phyloP scores from a whole-genome alignment of 2,113 vertebrate species.

The Thymallus thymallus region DNA sequence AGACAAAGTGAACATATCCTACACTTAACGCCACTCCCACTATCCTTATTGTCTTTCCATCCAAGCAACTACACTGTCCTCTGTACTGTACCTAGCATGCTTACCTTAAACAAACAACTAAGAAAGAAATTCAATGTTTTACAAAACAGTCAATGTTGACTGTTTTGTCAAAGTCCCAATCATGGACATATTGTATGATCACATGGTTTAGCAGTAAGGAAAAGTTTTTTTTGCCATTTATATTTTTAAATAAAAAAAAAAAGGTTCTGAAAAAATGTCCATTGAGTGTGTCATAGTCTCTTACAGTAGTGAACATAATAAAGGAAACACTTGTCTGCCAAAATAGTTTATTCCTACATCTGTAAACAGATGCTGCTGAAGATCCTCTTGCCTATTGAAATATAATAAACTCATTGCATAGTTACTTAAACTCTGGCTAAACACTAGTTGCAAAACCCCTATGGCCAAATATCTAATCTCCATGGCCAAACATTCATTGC shows the following conservation, averaged over 20 bases:
- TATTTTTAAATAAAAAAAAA: slow-evolving; percentile 70
- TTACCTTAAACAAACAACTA: slow-evolving; percentile 12
- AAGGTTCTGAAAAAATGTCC: slow-evolving; percentile 25
- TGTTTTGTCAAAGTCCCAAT: slow-evolving; percentile 15
- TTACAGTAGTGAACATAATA: slow-evolving; percentile 17
- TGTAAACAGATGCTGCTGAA: neutral
- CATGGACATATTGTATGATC: slow-evolving; percentile 23
- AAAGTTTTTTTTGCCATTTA: slow-evolving; percentile 60
- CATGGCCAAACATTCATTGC: neutral
- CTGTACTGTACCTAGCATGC: slow-evolving; percentile 60
- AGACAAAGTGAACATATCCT: slow-evolving; percentile 5
- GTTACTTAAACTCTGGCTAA: neutral
- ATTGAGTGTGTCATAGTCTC: slow-evolving; percentile 31
- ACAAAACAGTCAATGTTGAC: slow-evolving; percentile 29
- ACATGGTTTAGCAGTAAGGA: slow-evolving; percentile 41
- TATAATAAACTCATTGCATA: neutral
- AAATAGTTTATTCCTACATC: neutral
- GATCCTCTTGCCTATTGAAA: neutral
- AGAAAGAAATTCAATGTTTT: slow-evolving; percentile 9
- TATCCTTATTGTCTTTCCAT: neutral
- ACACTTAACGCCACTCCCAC: neutral
- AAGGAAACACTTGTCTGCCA: slow-evolving; percentile 9
- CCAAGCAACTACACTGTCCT: slow-evolving; percentile 16
- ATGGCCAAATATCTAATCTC: neutral
- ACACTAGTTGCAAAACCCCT: neutral